Evolutionary conservation across 2,888 invertebrate genomes (phyloP), one percentile per base, ranked within the genome.

Genomic region (Hyles lineata): DNA sequence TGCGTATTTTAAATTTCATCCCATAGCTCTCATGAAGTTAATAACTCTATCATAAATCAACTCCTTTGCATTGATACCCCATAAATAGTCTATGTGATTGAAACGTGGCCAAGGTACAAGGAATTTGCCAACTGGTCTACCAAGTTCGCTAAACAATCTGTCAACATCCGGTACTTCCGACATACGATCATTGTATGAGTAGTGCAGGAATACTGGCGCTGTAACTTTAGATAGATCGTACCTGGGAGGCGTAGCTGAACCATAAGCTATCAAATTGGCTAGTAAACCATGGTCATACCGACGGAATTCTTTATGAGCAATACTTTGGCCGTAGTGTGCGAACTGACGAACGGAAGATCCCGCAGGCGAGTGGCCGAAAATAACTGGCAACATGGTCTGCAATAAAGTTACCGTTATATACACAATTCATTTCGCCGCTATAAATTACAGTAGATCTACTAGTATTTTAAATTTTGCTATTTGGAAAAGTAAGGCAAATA

Each of bases 61-160:
- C 4, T 90, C 89, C 72, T 92, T 95, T 0, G 95, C 96, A 83
- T 96, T 94, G 19, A 95, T 95, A n/a, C 95, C 97, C 96, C 96
- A 96, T 77, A 96, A 89, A 83, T 96, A 97, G 83, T 97, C 97
- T 75, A 97, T 83, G 84, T 97, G 97, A 83, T 96, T 96, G 81
- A 97, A 97, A 7, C 89, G 87, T 1, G 89, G 81, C 81, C 95
- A 89, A 0, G 95, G 93, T 11, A 97, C 94, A 63, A 94, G 87
- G 87, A 95, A 96, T 76, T 95, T 92, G 15, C 95, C 95, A 4
- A 95, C 92, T 61, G 95, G 90, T 79, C 93, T 96, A 73, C 95
- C 96, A 76, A 95, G 93, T 84, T 92, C 91, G 15, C 82, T 86
- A 60, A 93, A 95, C 32, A 97, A 84, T 74, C 90, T 91, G 72